Conservation (phyloP, 2,888 invertebrate genomes). For the Pegoplata infirma region DNA sequence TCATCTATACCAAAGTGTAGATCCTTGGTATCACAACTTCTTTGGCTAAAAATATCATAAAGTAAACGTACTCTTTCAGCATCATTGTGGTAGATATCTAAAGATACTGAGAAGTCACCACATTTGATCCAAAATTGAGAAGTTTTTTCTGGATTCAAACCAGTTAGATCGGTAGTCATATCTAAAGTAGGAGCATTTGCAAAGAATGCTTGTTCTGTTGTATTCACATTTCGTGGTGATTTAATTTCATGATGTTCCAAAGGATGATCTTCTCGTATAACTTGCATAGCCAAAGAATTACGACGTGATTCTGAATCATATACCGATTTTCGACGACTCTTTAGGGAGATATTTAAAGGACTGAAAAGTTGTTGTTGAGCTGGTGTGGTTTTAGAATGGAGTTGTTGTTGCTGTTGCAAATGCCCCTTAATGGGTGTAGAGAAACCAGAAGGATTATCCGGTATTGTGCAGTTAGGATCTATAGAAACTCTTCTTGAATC, state of each 20-base stretch:
- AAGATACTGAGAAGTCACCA: conserved; percentile 69
- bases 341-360: conserved; percentile 62
- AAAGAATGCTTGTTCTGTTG: conserved; percentile 66
- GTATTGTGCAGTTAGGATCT: not conserved
- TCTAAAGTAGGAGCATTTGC: conserved; percentile 66
- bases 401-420: conserved; percentile 15
- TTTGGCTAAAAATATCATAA: conserved; percentile 73
- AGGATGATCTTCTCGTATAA: conserved; percentile 73
- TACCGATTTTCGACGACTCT: conserved; percentile 58
- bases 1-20: conserved; percentile 74
- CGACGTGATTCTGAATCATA: conserved; percentile 68
- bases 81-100: conserved; percentile 68
- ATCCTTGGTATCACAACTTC: conserved; percentile 68
- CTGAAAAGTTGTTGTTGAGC: conserved; percentile 69
- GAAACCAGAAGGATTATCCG: conserved; percentile 24
- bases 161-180: conserved; percentile 25
- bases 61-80: conserved; percentile 68
- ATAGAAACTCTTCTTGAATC: not conserved
- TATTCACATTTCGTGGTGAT: conserved; percentile 54
- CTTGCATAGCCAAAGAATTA: conserved; percentile 73
- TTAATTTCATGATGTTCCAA: conserved; percentile 65
- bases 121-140: conserved; percentile 72
- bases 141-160: conserved; percentile 5
- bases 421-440: conserved; percentile 36
- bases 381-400: conserved; percentile 62